A percentile compares a stretch with the other conserved stretches of the same genome.
Conservation (phyloP, 2,888 invertebrate species). For the Pachymerium ferrugineum region DNA sequence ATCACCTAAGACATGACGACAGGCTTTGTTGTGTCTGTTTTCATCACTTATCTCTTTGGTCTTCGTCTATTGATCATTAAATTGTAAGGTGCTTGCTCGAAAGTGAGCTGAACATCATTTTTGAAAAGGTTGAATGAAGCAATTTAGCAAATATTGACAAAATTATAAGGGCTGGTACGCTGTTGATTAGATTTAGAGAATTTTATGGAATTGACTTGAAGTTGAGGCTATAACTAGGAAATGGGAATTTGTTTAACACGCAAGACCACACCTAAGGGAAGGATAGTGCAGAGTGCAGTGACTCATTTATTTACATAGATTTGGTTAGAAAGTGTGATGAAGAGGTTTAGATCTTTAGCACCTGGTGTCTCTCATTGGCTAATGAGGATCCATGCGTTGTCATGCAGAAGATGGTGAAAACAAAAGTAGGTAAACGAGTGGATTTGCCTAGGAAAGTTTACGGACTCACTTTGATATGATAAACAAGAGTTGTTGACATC, state of each 20-base stretch:
- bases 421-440: constrained; percentile 3
- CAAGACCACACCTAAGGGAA: background rate
- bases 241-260: background rate
- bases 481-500: constrained; percentile 3
- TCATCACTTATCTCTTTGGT: constrained; percentile 5
- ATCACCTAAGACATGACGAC: background rate
- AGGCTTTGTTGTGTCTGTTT: background rate
- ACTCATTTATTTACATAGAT: constrained; percentile 18
- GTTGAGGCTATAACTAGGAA: background rate
- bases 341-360: constrained; percentile 17
- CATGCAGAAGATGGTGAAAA: background rate
- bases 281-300: background rate
- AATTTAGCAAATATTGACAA: background rate
- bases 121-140: background rate
- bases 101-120: background rate
- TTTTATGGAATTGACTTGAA: background rate
- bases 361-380: constrained; percentile 17
- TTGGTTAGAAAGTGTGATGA: constrained; percentile 16
- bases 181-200: no score
- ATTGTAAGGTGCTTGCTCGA: background rate
- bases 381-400: constrained; percentile 13
- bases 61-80: background rate
- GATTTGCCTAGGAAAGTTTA: constrained; percentile 2
- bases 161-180: no score
- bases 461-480: background rate